phyloP scores from a whole-genome alignment of 2,888 invertebrate genomes.

The Troides oblongomaculatus region DNA sequence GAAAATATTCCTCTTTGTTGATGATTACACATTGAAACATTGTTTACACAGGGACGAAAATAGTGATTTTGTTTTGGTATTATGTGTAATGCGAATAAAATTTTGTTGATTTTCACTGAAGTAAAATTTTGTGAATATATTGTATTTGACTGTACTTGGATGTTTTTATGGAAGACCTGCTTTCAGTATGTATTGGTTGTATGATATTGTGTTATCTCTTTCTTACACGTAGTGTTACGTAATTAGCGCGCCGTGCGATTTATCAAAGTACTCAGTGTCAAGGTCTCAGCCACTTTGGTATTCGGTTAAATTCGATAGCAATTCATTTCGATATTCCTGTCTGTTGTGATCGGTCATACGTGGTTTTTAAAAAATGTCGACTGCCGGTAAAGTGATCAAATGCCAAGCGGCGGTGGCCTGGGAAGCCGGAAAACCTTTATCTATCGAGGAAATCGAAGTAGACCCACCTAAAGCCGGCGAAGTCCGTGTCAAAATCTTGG shows the following conservation, averaged over 20 bases:
- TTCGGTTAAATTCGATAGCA: constrained; percentile 9
- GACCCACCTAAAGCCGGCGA: constrained; percentile 96
- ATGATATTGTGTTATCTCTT: neutral
- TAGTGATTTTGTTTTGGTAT: too few species aligned
- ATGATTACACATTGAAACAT: too few species aligned
- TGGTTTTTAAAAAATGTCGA: constrained; percentile 55
- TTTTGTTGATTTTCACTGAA: neutral
- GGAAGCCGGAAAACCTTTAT: constrained; percentile 93
- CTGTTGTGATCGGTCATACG: constrained; percentile 30
- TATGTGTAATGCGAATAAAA: neutral
- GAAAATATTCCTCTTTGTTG: too few species aligned
- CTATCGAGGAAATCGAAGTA: constrained; percentile 95
- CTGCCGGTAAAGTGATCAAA: constrained; percentile 85
- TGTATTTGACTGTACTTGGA: neutral
- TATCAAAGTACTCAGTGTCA: constrained; percentile 19
- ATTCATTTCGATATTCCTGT: constrained; percentile 45
- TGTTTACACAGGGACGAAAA: too few species aligned
- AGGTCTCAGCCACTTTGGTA: constrained; percentile 20
- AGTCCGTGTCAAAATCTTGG: constrained; percentile 89
- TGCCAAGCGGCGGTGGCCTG: constrained; percentile 98
- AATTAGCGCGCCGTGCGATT: constrained; percentile 16
- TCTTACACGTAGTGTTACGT: constrained; percentile 11
- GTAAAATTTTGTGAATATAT: neutral
- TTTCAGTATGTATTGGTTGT: neutral
- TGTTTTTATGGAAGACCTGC: neutral